Evolutionary conservation across 2,113 vertebrate species (phyloP).

Genomic region (Forbesichthys papilliferus): DNA sequence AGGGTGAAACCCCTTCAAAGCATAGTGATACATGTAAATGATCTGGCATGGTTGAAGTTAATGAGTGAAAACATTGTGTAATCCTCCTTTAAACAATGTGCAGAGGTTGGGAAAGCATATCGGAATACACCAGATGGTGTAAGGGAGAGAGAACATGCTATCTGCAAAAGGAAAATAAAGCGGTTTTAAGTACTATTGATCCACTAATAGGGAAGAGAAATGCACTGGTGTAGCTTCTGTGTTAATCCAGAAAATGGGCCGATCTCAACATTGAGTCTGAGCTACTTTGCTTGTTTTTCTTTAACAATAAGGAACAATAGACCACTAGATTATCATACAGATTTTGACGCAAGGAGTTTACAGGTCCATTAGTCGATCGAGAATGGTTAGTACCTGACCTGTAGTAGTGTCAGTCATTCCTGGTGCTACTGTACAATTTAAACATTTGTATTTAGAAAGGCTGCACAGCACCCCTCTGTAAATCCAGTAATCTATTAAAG

Average conservation of each 20-base stretch:
- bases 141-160: constrained; percentile 10
- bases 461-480: background rate
- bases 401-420: background rate
- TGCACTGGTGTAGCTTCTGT: constrained; percentile 2
- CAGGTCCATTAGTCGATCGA: too few relatives aligned
- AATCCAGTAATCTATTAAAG: constrained; percentile 1
- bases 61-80: constrained; percentile 1
- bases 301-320: too few relatives aligned
- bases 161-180: constrained; percentile 21
- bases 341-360: too few relatives aligned
- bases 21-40: background rate
- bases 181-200: constrained; percentile 73
- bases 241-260: constrained; percentile 34
- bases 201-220: constrained; percentile 27
- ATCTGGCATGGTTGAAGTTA: background rate
- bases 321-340: too few relatives aligned
- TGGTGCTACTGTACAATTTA: background rate
- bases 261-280: constrained; percentile 8
- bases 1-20: background rate
- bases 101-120: background rate
- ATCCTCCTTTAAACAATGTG: background rate
- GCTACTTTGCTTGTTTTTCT: too few relatives aligned
- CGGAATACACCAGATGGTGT: background rate
- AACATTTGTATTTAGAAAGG: background rate
- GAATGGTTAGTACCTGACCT: too few relatives aligned